phyloP scores from a whole-genome alignment of 2,113 vertebrate species.

The Dryoscopus gambensis region DNA sequence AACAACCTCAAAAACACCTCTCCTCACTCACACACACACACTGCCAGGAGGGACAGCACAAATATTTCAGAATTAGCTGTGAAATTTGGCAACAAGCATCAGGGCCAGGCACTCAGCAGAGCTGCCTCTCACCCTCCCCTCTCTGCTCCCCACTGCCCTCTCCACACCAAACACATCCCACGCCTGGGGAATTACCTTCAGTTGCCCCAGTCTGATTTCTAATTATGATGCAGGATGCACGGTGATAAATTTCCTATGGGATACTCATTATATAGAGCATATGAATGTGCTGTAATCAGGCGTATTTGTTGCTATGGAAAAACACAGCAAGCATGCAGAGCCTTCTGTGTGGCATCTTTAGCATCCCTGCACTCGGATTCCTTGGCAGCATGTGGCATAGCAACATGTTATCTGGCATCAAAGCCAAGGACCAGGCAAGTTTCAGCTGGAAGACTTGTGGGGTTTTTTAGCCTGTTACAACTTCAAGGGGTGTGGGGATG shows the following conservation, averaged over 20 bases:
- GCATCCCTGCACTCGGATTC: not conserved
- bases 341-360: slow-evolving; percentile 56
- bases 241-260: slow-evolving; percentile 58
- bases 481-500: not conserved
- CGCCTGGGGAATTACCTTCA: slow-evolving; percentile 25
- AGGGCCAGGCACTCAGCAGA: not conserved
- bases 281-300: slow-evolving; percentile 69
- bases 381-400: not conserved
- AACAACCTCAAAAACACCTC: not conserved
- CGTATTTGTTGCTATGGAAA: slow-evolving; percentile 70
- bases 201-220: slow-evolving; percentile 41
- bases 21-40: not conserved
- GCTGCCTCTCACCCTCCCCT: not conserved
- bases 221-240: slow-evolving; percentile 59
- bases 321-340: slow-evolving; percentile 45
- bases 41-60: not conserved
- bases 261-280: slow-evolving; percentile 64
- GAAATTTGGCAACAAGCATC: not conserved
- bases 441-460: not conserved
- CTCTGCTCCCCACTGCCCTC: not conserved
- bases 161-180: not conserved
- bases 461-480: not conserved
- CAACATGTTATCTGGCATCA: slow-evolving; percentile 15
- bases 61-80: not conserved
- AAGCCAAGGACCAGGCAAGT: not conserved